Evolutionary conservation across 2,113 vertebrate genomes (phyloP), one percentile per base, ranked within the genome.

Genomic region (Anolis sagrei): DNA sequence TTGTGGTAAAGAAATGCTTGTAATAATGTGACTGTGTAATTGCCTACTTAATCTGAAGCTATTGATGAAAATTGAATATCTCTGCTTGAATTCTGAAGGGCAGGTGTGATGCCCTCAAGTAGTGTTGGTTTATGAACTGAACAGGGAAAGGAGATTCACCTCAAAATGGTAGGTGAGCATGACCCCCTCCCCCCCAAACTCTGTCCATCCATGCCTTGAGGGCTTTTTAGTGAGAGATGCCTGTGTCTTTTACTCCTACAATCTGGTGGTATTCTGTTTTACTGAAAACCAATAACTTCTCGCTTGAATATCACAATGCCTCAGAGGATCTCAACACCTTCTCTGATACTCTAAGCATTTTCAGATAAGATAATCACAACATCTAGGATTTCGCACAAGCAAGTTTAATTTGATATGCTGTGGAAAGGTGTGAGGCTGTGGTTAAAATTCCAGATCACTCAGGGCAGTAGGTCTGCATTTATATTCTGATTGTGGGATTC

Each of bases 401-500:
- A 44, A 79, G 76, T 27, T 36, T 36, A 62, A 85, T 78, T 54
- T 54, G 74, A 89, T 79, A 82, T 39, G 25, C 21, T 85, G 34
- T 39, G 32, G 66, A 85, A 85, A 44, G 72, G 69, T 90, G 73
- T n/a, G 73, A 74, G 76, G 32, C 69, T 64, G 25, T 39, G 49
- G n/a, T 81, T 72, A 85, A 87, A 90, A 83, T 62, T 61, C 48
- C 34, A 64, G 48, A 62, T 89, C 64, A 2, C 66, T 75, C n/a
- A 79, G 16, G 51, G 36, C 32, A 85, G 39, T 0, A n/a, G 83
- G 70, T 54, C 73, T 70, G 36, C 77, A 61, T 72, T 87, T 87
- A 69, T 32, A 39, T 81, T 82, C 74, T 86, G 3, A 39, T 51
- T 76, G 73, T 78, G 87, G 72, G 32, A 91, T 88, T 90, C 75